Base-by-base conservation (phyloP, 2,888 invertebrate species). In the Yponomeuta malinellus region DNA sequence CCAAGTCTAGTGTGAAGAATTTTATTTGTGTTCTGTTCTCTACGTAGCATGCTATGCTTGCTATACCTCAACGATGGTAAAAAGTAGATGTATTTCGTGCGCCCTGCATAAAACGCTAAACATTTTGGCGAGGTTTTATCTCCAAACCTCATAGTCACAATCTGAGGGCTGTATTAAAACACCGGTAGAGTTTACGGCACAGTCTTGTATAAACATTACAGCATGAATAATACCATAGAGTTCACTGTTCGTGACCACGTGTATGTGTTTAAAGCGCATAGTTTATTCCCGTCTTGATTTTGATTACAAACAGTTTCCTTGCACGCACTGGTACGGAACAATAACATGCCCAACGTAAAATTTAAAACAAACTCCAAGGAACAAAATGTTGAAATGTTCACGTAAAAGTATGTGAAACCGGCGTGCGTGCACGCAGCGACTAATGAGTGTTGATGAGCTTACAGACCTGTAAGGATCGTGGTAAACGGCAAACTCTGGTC, bases 251-350 rank as follows among this genome's bases (percentile, higher is more conserved):
- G 37, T 69, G 69, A 52, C 31, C 69, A 69, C 59, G 69, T 29
- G 63, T n/a, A 23, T 59, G 52, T 59, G 15, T 59, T 59, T 12
- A 59, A 59, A 15, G 52, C 15, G 15, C 2, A 15, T 15, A 59
- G 67, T 12, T 15, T 67, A 67, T 67, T 73, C 72, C 74, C 70
- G 72, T 69, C 72, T 72, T 75, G 76, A 78, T 78, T 79, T 74
- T 80, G 79, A 81, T 81, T 78, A 79, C 75, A 74, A 78, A 79
- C 75, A n/a, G 81, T 83, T 85, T 84, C 84, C 84, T 83, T 77
- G 75, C 80, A 78, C 78, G 84, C 87, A 84, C 81, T 82, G 82
- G 82, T 75, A 83, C 83, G 84, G 83, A 86, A 88, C 86, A 81
- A 83, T 82, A 85, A 83, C 83, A 83, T 31, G 59, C 10, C 37